These are phyloP conservation scores for Arrhamphus sclerolepis DNA, from an alignment of 2,797 vertebrate genomes.

Conservation along the genomic window DNA sequence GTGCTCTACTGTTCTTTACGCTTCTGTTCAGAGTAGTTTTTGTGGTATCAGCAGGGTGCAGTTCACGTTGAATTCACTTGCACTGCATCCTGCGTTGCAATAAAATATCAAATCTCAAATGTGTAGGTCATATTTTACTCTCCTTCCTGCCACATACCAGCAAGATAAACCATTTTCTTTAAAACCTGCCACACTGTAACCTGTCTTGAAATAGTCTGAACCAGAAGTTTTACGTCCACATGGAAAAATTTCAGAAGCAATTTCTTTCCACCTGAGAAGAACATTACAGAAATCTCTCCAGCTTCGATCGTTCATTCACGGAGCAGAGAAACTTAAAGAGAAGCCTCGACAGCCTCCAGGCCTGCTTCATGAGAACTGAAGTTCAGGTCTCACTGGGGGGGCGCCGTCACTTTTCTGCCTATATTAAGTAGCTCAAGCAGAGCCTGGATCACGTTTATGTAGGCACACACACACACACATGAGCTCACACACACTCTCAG, in stretches of 20 bases:
- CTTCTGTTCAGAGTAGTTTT: neutral
- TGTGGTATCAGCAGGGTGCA: neutral
- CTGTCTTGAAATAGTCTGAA: conserved; percentile 18
- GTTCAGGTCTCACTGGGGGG: conserved; percentile 70
- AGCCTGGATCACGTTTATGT: conserved; percentile 34
- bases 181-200: neutral
- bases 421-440: conserved; percentile 53
- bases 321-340: conserved; percentile 50
- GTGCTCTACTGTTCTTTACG: too few species aligned
- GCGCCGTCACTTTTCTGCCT: conserved; percentile 54
- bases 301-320: conserved; percentile 51
- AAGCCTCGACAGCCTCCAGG: conserved; percentile 49
- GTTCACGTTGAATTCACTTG: neutral
- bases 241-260: conserved; percentile 2
- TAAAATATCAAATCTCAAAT: neutral
- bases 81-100: neutral
- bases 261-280: conserved; percentile 41
- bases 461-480: conserved; percentile 11
- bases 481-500: conserved; percentile 13
- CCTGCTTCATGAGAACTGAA: conserved; percentile 40
- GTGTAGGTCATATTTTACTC: neutral
- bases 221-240: conserved; percentile 3
- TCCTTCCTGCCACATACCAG: conserved; percentile 1
- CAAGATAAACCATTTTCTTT: conserved; percentile 11
- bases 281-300: conserved; percentile 14